Evolutionary conservation across 2,113 vertebrate genomes (phyloP).

Genomic region (Seriola quinqueradiata): DNA sequence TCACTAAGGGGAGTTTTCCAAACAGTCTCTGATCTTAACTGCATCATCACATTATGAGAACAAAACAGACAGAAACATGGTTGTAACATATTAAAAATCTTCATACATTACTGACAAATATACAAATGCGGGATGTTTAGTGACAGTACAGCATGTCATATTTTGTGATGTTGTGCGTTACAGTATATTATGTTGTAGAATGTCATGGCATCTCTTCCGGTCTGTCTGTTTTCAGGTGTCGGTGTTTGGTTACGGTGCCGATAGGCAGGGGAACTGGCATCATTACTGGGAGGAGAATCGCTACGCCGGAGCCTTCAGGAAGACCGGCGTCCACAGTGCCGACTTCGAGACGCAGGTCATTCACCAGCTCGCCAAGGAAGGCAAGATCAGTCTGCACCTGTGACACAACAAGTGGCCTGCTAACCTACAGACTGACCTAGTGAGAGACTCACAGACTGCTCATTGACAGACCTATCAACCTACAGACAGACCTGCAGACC

Average conservation of each 20-base stretch:
- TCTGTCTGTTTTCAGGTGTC: slow-evolving; percentile 80
- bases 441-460: background rate
- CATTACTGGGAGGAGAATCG: slow-evolving; percentile 88
- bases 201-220: background rate
- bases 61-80: background rate
- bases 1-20: background rate
- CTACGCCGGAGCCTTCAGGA: slow-evolving; percentile 83
- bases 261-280: slow-evolving; percentile 88
- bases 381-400: slow-evolving; percentile 84
- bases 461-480: background rate
- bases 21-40: too few relatives aligned
- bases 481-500: background rate
- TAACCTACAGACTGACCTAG: background rate
- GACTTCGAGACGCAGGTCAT: slow-evolving; percentile 84
- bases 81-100: background rate
- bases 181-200: background rate
- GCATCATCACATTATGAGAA: background rate
- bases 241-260: slow-evolving; percentile 86
- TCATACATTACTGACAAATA: background rate
- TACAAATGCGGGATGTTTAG: background rate
- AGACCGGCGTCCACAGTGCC: slow-evolving; percentile 83
- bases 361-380: slow-evolving; percentile 69
- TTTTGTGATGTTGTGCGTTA: background rate
- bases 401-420: slow-evolving; percentile 22
- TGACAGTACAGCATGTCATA: background rate